Evolutionary conservation across 1,140 invertebrate species (phyloP).

Genomic region (Drosophila ercepeae): DNA sequence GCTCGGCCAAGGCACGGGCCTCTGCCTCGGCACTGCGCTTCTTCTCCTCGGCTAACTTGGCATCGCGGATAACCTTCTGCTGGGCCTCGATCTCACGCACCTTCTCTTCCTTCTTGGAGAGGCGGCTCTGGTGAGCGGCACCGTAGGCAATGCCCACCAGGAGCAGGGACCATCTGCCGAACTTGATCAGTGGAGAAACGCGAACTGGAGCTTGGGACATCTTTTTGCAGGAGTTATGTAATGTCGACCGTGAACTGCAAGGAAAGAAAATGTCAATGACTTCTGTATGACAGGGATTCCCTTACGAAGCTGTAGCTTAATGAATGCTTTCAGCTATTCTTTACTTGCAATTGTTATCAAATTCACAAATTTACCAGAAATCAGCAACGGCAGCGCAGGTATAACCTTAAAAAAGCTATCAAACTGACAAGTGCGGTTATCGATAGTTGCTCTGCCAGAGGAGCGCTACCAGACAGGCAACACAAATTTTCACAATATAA

Average conservation of each 20-base stretch:
- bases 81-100: constrained; percentile 87
- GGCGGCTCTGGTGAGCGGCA: constrained; percentile 87
- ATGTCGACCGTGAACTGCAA: constrained; percentile 63
- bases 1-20: constrained; percentile 64
- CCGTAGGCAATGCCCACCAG: constrained; percentile 88
- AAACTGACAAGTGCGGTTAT: constrained; percentile 43
- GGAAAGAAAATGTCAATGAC: constrained; percentile 11
- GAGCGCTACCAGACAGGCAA: constrained; percentile 25
- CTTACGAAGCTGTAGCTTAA: too few species aligned
- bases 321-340: constrained; percentile 5
- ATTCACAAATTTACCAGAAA: constrained; percentile 62
- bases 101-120: constrained; percentile 88
- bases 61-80: constrained; percentile 88
- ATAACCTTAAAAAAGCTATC: constrained; percentile 82
- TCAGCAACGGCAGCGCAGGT: constrained; percentile 48
- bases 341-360: constrained; percentile 8
- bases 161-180: constrained; percentile 90
- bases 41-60: constrained; percentile 88
- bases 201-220: constrained; percentile 86
- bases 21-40: constrained; percentile 84
- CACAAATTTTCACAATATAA: not conserved
- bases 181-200: constrained; percentile 89
- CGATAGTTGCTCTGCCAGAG: constrained; percentile 20
- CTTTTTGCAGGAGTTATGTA: constrained; percentile 71
- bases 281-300: not conserved